Evolutionary conservation across 2,797 vertebrate genomes (phyloP).

Genomic region (Adrianichthys oophorus): DNA sequence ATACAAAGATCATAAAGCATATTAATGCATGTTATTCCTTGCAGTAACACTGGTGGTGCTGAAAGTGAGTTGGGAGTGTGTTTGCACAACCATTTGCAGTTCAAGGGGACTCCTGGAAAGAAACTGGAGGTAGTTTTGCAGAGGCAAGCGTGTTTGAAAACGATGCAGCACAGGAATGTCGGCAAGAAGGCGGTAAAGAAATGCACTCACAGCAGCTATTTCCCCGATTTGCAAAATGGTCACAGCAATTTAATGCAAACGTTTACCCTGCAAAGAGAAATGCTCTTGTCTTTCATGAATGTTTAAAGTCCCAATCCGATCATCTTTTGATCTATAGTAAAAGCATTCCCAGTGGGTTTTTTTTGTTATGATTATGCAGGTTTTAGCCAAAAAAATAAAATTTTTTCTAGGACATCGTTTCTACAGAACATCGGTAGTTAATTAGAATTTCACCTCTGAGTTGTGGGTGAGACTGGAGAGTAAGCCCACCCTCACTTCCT

Average conservation of each 20-base stretch:
- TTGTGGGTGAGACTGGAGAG: no score
- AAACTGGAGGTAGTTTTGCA: slow-evolving; percentile 18
- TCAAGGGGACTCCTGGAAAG: slow-evolving; percentile 15
- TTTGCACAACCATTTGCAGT: slow-evolving; percentile 28
- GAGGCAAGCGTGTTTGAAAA: slow-evolving; percentile 39
- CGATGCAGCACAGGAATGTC: slow-evolving; percentile 32
- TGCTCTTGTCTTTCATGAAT: not conserved
- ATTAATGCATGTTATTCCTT: slow-evolving; percentile 1
- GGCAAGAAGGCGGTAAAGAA: slow-evolving; percentile 26
- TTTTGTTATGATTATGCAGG: no score
- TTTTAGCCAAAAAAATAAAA: no score
- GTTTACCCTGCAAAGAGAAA: slow-evolving; percentile 5
- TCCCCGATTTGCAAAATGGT: slow-evolving; percentile 16
- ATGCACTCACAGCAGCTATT: slow-evolving; percentile 7
- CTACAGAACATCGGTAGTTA: no score
- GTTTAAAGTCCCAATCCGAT: no score
- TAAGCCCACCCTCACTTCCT: no score
- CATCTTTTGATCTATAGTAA: no score
- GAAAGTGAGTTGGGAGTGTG: slow-evolving; percentile 1
- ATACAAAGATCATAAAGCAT: slow-evolving; percentile 3
- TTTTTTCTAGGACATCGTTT: no score
- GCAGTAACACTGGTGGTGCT: not conserved
- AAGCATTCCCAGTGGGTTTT: no score
- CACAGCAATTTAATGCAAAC: slow-evolving; percentile 1
- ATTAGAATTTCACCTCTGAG: no score